Evolutionary conservation across 2,888 invertebrate species (phyloP).

Genomic region (Andrena fulva): DNA sequence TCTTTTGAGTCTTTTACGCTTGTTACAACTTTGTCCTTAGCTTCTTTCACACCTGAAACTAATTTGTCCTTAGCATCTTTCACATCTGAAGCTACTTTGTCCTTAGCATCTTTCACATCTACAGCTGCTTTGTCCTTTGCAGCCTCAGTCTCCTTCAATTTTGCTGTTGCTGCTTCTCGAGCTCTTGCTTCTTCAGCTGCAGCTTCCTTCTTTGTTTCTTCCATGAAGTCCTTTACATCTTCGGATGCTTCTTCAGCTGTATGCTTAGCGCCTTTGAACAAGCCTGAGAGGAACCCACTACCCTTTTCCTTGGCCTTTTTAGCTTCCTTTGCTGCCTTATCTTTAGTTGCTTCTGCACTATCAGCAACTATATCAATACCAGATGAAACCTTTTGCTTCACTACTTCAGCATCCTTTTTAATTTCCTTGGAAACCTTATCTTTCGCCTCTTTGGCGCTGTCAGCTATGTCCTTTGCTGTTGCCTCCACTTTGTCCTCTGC

Average conservation of each 20-base stretch:
- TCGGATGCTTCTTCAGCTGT: constrained; percentile 50
- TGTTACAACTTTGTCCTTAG: constrained; percentile 54
- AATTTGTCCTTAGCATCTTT: constrained; percentile 65
- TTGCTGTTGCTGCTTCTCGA: constrained; percentile 23
- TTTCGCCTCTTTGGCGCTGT: constrained; percentile 49
- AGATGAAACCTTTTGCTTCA: constrained; percentile 54
- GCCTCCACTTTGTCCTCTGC: not conserved
- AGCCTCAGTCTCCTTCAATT: constrained; percentile 49
- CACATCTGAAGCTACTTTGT: constrained; percentile 52
- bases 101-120: constrained; percentile 61
- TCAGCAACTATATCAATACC: constrained; percentile 61
- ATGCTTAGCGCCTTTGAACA: constrained; percentile 73
- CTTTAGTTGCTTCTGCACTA: constrained; percentile 56
- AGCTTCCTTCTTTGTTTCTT: constrained; percentile 85
- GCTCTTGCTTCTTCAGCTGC: constrained; percentile 80
- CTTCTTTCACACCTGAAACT: constrained; percentile 50
- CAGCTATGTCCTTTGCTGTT: constrained; percentile 18
- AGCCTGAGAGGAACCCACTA: constrained; percentile 69
- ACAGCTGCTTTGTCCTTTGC: constrained; percentile 53
- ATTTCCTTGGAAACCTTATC: constrained; percentile 45
- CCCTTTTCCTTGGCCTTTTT: constrained; percentile 66
- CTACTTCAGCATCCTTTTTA: constrained; percentile 50
- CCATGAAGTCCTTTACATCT: constrained; percentile 85
- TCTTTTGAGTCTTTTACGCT: constrained; percentile 3
- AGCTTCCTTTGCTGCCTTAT: constrained; percentile 52